These are phyloP conservation scores for Euwallacea similis DNA, from an alignment of 1,140 invertebrate species.

Conservation along the genomic window DNA sequence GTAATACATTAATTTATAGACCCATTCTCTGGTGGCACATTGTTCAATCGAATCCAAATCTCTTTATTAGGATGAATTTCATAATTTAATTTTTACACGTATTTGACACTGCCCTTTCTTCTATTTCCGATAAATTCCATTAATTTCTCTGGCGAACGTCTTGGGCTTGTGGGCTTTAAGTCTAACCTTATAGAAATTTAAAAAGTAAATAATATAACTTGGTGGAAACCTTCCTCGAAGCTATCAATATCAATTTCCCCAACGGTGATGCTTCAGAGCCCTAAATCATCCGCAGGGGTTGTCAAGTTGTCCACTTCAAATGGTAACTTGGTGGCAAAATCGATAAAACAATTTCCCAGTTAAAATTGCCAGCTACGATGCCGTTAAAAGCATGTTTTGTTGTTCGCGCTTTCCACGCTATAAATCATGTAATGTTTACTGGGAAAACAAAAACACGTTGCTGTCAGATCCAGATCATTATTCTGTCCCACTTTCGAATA, in stretches of 20 bases:
- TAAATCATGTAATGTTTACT: conserved; percentile 10
- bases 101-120: no score
- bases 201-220: no score
- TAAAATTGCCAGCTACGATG: conserved; percentile 4
- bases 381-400: conserved; percentile 15
- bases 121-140: not conserved
- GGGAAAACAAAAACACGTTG: conserved; percentile 8
- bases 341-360: conserved; percentile 16
- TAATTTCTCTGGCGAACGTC: not conserved
- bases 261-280: not conserved
- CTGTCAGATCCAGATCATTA: conserved; percentile 11
- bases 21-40: no score
- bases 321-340: conserved; percentile 5
- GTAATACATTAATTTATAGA: no score
- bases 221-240: no score
- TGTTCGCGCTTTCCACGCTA: conserved; percentile 2
- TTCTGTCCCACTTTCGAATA: not conserved
- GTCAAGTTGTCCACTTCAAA: conserved; percentile 9
- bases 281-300: conserved; percentile 7
- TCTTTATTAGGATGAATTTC: no score
- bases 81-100: no score
- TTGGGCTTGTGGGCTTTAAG: not conserved
- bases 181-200: no score
- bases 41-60: no score
- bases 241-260: not conserved